Base-by-base conservation (phyloP, 2,888 invertebrate genomes). In the Brachyopa scutellaris region DNA sequence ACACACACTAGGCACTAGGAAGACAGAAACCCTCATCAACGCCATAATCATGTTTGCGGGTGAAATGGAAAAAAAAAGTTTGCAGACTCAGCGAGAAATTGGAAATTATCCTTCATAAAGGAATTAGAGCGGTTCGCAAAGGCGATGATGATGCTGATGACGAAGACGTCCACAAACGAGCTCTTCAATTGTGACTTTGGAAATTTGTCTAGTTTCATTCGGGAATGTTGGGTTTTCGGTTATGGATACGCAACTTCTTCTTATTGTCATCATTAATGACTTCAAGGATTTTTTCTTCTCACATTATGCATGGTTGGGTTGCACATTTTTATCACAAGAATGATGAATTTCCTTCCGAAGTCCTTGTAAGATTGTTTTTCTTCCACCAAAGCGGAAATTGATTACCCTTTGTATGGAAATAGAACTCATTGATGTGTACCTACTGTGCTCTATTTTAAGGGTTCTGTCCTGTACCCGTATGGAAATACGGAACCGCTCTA, bases 151-250 rank as follows among this genome's bases (percentile, higher is more conserved):
- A 53, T 23, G 23, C 8, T 26, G 26, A 19, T 9, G 49, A 15
- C 13, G 42, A 40, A 51, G 67, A 33, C 61, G 67, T 49, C 74
- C 67, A 67, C 74, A 80, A 80, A 77, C 64, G 77, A 77, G 70
- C 80, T 82, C 80, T 82, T 77, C 45, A 82, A 77, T 69, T 82
- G 76, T 77, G 80, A 82, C 80, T 82, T 77, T 69, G 70, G 69
- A 70, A 82, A 70, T 76, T 80, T 69, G 45, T 76, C 62, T 69
- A 62, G 57, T 51, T 82, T 64, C 57, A 47, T 62, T 80, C 19
- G 45, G 6, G 15, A 19, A 42, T 66, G 55, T 73, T 77, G 36
- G 31, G 1, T 73, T 72, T 59, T 45, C 13, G 64, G 72, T 59
- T 70, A 51, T 66, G 57, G 70, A 70, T 82, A 64, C 77, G 64